Percentiles rank a stretch among this genome's conserved stretches.
Conservation (phyloP, 2,888 invertebrate species). For the Euproctis similis region DNA sequence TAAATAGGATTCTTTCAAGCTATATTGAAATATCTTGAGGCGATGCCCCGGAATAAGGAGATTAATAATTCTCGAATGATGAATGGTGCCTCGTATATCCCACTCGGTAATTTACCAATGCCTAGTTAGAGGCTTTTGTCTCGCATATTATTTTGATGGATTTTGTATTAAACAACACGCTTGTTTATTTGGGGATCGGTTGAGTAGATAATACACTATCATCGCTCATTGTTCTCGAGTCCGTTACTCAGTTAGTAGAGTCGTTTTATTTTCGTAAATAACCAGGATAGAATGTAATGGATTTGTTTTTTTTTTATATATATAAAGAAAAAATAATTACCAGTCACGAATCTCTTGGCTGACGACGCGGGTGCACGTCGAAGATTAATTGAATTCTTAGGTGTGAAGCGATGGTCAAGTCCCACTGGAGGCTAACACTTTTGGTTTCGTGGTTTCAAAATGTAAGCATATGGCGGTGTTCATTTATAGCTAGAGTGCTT, state of each 20-base stretch:
- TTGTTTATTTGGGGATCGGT: constrained; percentile 23
- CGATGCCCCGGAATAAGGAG: constrained; percentile 45
- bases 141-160: constrained; percentile 20
- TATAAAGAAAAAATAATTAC: constrained; percentile 67
- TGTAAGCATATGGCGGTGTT: constrained; percentile 18
- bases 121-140: constrained; percentile 54
- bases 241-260: constrained; percentile 42
- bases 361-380: constrained; percentile 45
- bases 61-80: constrained; percentile 65
- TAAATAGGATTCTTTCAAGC: constrained; percentile 65
- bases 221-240: constrained; percentile 44
- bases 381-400: constrained; percentile 74
- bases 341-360: constrained; percentile 58
- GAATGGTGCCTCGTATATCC: constrained; percentile 58
- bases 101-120: constrained; percentile 55
- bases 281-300: constrained; percentile 31
- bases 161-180: no score
- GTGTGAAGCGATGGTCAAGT: constrained; percentile 51
- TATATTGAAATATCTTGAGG: constrained; percentile 68
- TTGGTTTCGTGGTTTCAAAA: constrained; percentile 25
- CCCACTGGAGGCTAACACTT: constrained; percentile 31
- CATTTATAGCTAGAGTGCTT: no score
- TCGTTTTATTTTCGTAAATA: constrained; percentile 41
- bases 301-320: constrained; percentile 34
- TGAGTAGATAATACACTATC: constrained; percentile 35